These are phyloP conservation scores for Drosophila hamatofila DNA, from an alignment of 2,888 invertebrate genomes.

Conservation along the genomic window DNA sequence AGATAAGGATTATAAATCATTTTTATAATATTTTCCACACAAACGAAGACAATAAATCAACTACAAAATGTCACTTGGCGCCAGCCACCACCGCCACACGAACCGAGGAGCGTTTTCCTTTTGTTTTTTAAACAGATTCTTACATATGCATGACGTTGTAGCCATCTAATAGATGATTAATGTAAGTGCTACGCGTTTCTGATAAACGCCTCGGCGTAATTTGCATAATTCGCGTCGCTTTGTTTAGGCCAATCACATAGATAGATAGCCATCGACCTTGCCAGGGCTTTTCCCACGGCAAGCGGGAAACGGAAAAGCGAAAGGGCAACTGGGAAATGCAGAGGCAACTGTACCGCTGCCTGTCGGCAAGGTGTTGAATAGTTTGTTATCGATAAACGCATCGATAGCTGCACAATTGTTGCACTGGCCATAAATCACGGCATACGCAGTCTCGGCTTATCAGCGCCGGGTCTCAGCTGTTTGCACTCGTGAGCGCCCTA, in stretches of 20 bases:
- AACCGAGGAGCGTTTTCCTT: conserved; percentile 27
- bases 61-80: conserved; percentile 74
- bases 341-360: conserved; percentile 16
- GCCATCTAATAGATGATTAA: conserved; percentile 71
- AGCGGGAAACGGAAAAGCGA: background rate
- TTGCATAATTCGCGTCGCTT: conserved; percentile 69
- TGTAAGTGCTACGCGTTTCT: conserved; percentile 67
- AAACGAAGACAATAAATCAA: conserved; percentile 71
- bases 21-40: conserved; percentile 75
- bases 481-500: conserved; percentile 53
- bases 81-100: conserved; percentile 63
- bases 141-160: conserved; percentile 67
- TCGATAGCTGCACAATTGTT: conserved; percentile 54
- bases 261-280: conserved; percentile 55
- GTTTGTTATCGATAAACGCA: conserved; percentile 49
- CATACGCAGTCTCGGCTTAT: conserved; percentile 33
- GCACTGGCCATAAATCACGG: conserved; percentile 73
- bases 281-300: conserved; percentile 42
- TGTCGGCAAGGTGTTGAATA: conserved; percentile 12
- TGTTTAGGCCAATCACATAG: conserved; percentile 33
- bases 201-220: conserved; percentile 63
- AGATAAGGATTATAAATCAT: conserved; percentile 80
- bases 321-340: background rate
- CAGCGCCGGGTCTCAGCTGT: conserved; percentile 30
- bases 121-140: conserved; percentile 54